Percentiles rank a stretch among this genome's conserved stretches.
phyloP scores from a whole-genome alignment of 2,113 vertebrate species.

The Megaptera novaeangliae region DNA sequence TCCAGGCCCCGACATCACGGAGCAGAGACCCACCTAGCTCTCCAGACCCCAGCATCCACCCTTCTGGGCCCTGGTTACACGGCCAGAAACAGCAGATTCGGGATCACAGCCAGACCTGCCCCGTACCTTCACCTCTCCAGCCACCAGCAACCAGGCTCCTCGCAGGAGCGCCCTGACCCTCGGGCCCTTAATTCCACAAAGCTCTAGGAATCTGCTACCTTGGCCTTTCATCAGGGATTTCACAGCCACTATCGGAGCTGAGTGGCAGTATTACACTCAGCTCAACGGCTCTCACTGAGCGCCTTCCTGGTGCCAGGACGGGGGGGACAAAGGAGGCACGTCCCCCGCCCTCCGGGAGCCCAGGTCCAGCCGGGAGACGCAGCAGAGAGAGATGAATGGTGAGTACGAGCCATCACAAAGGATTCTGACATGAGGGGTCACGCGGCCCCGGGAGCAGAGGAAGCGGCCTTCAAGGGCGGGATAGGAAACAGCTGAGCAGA shows the following conservation, averaged over 20 bases:
- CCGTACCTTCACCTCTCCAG: background rate
- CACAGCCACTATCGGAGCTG: background rate
- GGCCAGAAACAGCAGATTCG: background rate
- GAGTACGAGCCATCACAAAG: background rate
- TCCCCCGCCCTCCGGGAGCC: background rate
- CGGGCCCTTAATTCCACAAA: background rate
- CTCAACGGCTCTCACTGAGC: background rate
- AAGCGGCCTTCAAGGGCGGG: background rate
- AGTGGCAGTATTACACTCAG: background rate
- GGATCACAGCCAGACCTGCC: background rate
- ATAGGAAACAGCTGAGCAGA: background rate
- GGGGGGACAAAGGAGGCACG: background rate
- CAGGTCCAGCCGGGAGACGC: background rate
- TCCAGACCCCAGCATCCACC: background rate
- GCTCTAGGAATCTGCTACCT: background rate
- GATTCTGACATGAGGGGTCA: background rate
- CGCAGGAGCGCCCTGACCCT: too few relatives aligned
- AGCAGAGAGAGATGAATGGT: background rate
- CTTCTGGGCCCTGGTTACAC: fast-evolving
- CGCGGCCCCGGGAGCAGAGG: background rate
- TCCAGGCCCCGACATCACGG: background rate
- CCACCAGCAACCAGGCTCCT: background rate
- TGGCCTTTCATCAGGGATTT: background rate
- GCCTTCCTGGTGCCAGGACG: too few relatives aligned
- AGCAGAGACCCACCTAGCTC: background rate